Percentiles rank a stretch among this genome's conserved stretches.
phyloP scores from a whole-genome alignment of 2,797 vertebrate genomes.

The Microctenopoma steveboyesi region DNA sequence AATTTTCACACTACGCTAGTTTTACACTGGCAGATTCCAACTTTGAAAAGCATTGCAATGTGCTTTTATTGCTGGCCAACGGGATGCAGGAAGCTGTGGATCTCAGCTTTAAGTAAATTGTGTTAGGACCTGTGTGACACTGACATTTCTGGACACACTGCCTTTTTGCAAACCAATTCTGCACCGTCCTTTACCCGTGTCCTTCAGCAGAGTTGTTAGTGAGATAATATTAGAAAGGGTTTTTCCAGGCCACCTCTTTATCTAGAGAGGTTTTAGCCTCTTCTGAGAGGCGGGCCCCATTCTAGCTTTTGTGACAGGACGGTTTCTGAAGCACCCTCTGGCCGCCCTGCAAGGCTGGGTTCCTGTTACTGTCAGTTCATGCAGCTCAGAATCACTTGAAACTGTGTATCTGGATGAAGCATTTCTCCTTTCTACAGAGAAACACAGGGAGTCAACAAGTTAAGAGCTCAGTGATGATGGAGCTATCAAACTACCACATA shows the following conservation, averaged over 20 bases:
- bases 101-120: background rate
- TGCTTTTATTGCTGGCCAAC: background rate
- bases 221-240: constrained; percentile 15
- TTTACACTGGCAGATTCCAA: constrained; percentile 7
- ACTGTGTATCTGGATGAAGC: background rate
- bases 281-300: constrained; percentile 8
- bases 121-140: background rate
- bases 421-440: background rate
- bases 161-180: background rate
- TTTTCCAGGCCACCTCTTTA: constrained; percentile 31
- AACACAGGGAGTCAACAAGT: background rate
- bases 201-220: background rate
- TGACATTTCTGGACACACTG: background rate
- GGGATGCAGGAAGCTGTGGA: background rate
- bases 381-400: constrained; percentile 5
- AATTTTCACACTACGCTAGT: background rate
- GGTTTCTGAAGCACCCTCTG: background rate
- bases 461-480: background rate
- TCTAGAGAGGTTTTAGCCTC: constrained; percentile 12
- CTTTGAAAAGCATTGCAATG: background rate
- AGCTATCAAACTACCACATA: background rate
- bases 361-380: constrained; percentile 6
- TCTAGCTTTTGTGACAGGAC: constrained; percentile 7
- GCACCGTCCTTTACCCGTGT: background rate
- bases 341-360: background rate